Base-by-base conservation (phyloP, 1,140 invertebrate genomes). In the Bombus pyrosoma region DNA sequence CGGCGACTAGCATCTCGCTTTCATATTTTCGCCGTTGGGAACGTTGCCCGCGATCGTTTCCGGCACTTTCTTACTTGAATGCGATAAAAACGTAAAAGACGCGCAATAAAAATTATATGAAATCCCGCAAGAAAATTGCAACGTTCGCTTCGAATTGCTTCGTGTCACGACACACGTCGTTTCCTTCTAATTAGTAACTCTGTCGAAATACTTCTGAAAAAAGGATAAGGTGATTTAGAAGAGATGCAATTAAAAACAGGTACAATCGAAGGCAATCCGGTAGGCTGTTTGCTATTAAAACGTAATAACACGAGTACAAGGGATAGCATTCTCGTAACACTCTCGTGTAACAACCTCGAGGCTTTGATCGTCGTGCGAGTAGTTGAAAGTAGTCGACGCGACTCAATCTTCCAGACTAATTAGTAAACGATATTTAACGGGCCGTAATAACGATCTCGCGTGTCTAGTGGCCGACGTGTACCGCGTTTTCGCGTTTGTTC, bases 371-470 rank as follows among this genome's bases (percentile, higher is more conserved):
- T 39, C 41, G 22, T 5, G 73, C 39, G 34, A 34, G 47, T 32
- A 34, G 47, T 32, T 9, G 37, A 41, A 59, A 39, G 32, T 47
- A 18, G 57, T 28, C 71, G 25, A 6, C 37, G 37, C 37, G 32
- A 41, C 57, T 64, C 22, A 4, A 41, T 39, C 25, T 57, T 66
- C 32, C 12, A 15, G 34, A 53, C 85, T 92, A 93, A 93, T 93
- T 93, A 93, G 86, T 74, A 87, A 92, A 92, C 92, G 87, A 92
- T 93, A 92, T 92, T 92, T 93, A 89, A 90, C 85, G 68, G 59
- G 43, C 72, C 76, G 78, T 86, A 90, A 90, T 90, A 92, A 77
- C 86, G 59, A 73, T 77, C 87, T 91, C 72, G 91, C 85, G 74
- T 92, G 87, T 91, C 83, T 41, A 59, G 59, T 18, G 53, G 32